Evolutionary conservation across 2,888 invertebrate species (phyloP).

Genomic region (Microplitis manilae): DNA sequence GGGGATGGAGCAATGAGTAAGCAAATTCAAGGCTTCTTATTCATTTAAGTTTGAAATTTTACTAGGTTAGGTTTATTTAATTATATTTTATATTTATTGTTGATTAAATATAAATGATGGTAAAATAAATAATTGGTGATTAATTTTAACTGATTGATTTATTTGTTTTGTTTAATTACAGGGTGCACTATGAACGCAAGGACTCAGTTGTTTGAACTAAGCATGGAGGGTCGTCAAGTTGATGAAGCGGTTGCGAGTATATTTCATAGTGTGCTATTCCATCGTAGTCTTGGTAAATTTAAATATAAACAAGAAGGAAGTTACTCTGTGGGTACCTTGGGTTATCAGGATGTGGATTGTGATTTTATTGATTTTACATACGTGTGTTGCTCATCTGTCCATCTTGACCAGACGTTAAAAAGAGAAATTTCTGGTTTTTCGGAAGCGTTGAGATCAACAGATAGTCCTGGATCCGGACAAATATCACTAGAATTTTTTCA

Average conservation of each 20-base stretch:
- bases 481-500: slow-evolving; percentile 97
- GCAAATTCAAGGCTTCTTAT: slow-evolving; percentile 18
- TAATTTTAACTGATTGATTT: not conserved
- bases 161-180: slow-evolving; percentile 21
- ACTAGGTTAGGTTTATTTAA: slow-evolving; percentile 18
- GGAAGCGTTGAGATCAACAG: slow-evolving; percentile 82
- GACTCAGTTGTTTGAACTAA: slow-evolving; percentile 85
- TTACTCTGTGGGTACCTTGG: slow-evolving; percentile 96
- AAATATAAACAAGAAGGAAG: slow-evolving; percentile 93
- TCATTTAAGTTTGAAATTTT: not conserved
- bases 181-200: slow-evolving; percentile 81
- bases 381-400: slow-evolving; percentile 92
- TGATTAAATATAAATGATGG: not conserved
- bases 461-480: slow-evolving; percentile 81
- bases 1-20: slow-evolving; percentile 30
- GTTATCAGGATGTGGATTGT: slow-evolving; percentile 97
- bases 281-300: slow-evolving; percentile 93
- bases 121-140: not conserved
- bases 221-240: slow-evolving; percentile 91
- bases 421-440: slow-evolving; percentile 86
- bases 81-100: not conserved
- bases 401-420: slow-evolving; percentile 81
- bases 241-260: slow-evolving; percentile 93
- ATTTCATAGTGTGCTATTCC: slow-evolving; percentile 93
- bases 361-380: slow-evolving; percentile 98